Base-by-base conservation (phyloP, 2,113 vertebrate genomes). In the Tenrec ecaudatus region DNA sequence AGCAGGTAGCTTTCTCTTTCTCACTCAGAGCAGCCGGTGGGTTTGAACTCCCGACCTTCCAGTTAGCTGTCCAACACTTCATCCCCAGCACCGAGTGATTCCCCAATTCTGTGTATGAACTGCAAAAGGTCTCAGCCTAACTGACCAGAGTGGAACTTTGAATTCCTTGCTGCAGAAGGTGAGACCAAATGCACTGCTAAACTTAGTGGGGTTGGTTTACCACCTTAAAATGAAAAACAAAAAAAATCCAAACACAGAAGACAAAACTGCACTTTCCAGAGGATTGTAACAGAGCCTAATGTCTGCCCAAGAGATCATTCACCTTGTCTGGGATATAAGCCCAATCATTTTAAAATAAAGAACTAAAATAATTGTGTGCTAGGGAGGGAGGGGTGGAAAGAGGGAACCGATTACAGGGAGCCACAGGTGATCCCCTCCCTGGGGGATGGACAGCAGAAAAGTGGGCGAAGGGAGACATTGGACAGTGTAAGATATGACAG, bases 271-370 rank as follows among this genome's bases (percentile, higher is more conserved):
- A 40, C 57, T 88, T 17, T 91, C 60, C 29, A 69, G 22, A 93
- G 43, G 40, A 76, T 82, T 66, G 36, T 82, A 38, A 75, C 27
- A 75, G 66, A 87, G 75, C 25, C 73, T 19, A 66, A 40, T 23
- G n/a, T 81, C 82, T 82, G 57, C 1, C 38, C 22, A 85, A 14
- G 4, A 43, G 20, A 88, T 47, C 29, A 71, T 29, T 78, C 47
- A 71, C 23, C 78, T 84, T 84, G 60, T 33, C 47, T 62, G 83
- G 23, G 81, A 57, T 75, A 75, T 25, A 64, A 81, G 62, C 57
- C 43, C 15, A 90, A 85, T 64, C n/a, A 73, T 40, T 27, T 86
- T 40, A 80, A 81, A 90, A 71, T 75, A 86, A n/a, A 71, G 62
- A 71, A 69, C 31, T 60, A 78, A 64, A 29, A 53, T 23, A 85